Evolutionary conservation across 2,888 invertebrate species (phyloP).

Genomic region (Helleia helle): DNA sequence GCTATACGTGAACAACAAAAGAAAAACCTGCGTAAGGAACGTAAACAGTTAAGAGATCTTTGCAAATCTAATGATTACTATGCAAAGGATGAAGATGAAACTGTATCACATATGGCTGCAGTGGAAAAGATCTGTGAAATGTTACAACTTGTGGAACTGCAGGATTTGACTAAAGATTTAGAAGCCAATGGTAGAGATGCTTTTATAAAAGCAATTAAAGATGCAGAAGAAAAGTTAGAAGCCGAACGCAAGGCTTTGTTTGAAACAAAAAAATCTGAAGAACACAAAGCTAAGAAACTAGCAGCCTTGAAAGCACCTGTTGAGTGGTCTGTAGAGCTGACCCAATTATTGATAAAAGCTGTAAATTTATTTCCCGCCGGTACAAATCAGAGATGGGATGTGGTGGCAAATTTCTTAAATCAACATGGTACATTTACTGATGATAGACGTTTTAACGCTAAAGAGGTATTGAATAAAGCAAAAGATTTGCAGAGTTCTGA

Average conservation of each 20-base stretch:
- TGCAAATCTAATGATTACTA: conserved; percentile 90
- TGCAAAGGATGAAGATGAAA: conserved; percentile 79
- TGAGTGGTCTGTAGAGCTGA: conserved; percentile 89
- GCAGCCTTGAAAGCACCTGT: conserved; percentile 60
- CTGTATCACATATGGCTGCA: conserved; percentile 89
- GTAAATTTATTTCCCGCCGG: conserved; percentile 98
- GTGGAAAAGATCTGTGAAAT: conserved; percentile 93
- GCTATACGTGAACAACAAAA: conserved; percentile 90
- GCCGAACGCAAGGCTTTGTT: conserved; percentile 80
- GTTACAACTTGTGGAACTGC: conserved; percentile 80
- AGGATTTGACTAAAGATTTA: conserved; percentile 81
- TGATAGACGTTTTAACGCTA: conserved; percentile 82
- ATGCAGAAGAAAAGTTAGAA: conserved; percentile 84
- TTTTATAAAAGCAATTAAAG: conserved; percentile 79
- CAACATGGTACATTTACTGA: conserved; percentile 81
- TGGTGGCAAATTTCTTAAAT: conserved; percentile 96
- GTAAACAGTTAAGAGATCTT: conserved; percentile 84
- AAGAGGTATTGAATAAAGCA: conserved; percentile 95
- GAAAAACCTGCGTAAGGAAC: conserved; percentile 89
- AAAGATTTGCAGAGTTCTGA: conserved; percentile 94
- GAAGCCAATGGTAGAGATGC: conserved; percentile 77
- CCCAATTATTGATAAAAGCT: conserved; percentile 94
- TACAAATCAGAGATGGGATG: conserved; percentile 94
- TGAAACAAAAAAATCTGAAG: conserved; percentile 63
- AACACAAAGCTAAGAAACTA: conserved; percentile 56